These are phyloP conservation scores for Melanotaenia maccullochi DNA, from an alignment of 2,797 vertebrate species.

Conservation along the genomic window DNA sequence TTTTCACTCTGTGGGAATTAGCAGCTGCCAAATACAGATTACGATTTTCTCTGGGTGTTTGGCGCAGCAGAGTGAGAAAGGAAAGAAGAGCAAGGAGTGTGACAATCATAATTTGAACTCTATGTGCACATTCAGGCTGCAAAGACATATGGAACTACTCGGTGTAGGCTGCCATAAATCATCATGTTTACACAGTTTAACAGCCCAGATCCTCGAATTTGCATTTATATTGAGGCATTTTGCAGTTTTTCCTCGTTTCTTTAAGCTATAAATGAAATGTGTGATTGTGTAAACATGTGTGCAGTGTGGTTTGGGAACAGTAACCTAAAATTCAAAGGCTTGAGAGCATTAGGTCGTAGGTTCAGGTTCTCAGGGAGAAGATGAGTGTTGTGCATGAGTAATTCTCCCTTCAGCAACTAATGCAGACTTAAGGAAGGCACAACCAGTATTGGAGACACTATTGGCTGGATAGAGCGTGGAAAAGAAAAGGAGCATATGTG, in stretches of 20 bases:
- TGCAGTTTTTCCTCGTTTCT: background rate
- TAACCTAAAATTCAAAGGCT: constrained; percentile 23
- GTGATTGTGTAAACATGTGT: constrained; percentile 11
- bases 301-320: constrained; percentile 1
- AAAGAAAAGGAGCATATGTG: constrained; percentile 9
- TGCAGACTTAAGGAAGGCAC: constrained; percentile 33
- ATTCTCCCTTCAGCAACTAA: constrained; percentile 22
- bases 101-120: constrained; percentile 60
- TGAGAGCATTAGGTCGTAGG: constrained; percentile 3
- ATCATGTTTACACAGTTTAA: constrained; percentile 56
- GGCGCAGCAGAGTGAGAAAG: constrained; percentile 39
- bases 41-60: constrained; percentile 41
- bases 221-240: constrained; percentile 42
- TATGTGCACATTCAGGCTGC: constrained; percentile 29
- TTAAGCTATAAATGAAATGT: background rate
- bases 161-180: constrained; percentile 38
- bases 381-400: constrained; percentile 25
- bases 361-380: constrained; percentile 1
- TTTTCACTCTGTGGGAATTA: constrained; percentile 58
- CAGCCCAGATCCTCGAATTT: constrained; percentile 35
- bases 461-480: constrained; percentile 9
- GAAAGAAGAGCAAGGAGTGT: constrained; percentile 38
- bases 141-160: constrained; percentile 30
- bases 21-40: constrained; percentile 54
- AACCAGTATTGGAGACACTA: background rate